These are phyloP conservation scores for Ictalurus punctatus DNA, from an alignment of 2,113 vertebrate genomes.

Conservation along the genomic window DNA sequence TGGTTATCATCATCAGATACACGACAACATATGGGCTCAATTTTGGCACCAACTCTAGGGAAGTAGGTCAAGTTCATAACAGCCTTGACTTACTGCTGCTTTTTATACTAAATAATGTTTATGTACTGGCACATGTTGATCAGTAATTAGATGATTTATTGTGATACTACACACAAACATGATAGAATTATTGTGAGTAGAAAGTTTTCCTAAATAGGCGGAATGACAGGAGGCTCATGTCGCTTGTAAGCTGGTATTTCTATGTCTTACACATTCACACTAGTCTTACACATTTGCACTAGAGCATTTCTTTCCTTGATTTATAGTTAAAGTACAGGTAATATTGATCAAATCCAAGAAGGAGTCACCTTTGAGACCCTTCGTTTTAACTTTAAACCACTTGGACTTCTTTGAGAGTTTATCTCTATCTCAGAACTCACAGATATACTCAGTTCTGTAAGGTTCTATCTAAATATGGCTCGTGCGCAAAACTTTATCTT, in stretches of 20 bases:
- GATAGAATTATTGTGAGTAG: neutral
- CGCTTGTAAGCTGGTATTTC: neutral
- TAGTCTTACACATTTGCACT: neutral
- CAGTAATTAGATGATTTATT: neutral
- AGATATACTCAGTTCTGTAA: neutral
- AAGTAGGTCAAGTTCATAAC: neutral
- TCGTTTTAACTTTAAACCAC: neutral
- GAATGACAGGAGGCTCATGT: neutral
- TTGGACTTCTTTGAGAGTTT: neutral
- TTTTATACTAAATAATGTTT: neutral
- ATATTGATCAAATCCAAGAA: neutral
- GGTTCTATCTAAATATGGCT: neutral
- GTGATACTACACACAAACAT: neutral
- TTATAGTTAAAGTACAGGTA: neutral
- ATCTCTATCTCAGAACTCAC: neutral
- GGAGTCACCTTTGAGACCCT: neutral
- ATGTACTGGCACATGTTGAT: neutral
- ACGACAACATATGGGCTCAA: neutral
- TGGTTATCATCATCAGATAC: neutral
- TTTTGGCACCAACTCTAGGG: neutral
- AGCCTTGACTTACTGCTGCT: neutral
- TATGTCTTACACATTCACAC: neutral
- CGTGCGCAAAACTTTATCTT: neutral
- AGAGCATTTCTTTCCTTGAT: neutral
- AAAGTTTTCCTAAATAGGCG: neutral